These are phyloP conservation scores for Yponomeuta plumbellus DNA, from an alignment of 2,888 invertebrate genomes.

Conservation along the genomic window DNA sequence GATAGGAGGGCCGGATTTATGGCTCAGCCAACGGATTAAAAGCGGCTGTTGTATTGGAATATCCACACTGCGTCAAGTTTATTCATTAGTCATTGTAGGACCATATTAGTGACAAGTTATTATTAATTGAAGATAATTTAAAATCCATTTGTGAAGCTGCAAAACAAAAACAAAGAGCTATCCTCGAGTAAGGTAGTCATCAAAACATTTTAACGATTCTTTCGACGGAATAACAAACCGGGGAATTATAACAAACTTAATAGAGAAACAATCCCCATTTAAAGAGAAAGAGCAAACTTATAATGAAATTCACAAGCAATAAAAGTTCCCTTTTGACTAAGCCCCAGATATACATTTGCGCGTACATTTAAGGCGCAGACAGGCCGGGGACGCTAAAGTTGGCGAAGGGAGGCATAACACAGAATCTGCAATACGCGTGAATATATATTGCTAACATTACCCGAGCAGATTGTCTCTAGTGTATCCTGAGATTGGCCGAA, in stretches of 20 bases:
- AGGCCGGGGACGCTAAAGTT: conserved; percentile 24
- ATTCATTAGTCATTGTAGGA: background rate
- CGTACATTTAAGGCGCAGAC: conserved; percentile 39
- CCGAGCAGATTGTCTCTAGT: background rate
- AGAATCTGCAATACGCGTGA: background rate
- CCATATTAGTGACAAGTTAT: background rate
- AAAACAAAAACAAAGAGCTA: background rate
- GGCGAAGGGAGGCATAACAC: background rate
- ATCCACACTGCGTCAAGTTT: background rate
- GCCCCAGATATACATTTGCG: conserved; percentile 66
- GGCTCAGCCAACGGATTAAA: background rate
- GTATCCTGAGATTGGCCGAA: background rate
- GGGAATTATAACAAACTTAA: conserved; percentile 64
- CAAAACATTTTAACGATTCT: conserved; percentile 3
- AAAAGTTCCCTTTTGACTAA: conserved; percentile 73
- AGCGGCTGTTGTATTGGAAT: background rate
- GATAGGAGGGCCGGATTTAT: conserved; percentile 5
- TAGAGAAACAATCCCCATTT: conserved; percentile 69
- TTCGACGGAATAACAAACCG: conserved; percentile 13
- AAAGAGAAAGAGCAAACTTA: conserved; percentile 65
- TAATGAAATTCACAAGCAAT: conserved; percentile 76
- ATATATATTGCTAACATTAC: background rate
- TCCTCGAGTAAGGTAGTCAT: background rate
- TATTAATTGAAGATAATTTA: too few relatives aligned
- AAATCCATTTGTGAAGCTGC: too few relatives aligned